phyloP scores from a whole-genome alignment of 2,113 vertebrate genomes.

The Muntiacus reevesi region DNA sequence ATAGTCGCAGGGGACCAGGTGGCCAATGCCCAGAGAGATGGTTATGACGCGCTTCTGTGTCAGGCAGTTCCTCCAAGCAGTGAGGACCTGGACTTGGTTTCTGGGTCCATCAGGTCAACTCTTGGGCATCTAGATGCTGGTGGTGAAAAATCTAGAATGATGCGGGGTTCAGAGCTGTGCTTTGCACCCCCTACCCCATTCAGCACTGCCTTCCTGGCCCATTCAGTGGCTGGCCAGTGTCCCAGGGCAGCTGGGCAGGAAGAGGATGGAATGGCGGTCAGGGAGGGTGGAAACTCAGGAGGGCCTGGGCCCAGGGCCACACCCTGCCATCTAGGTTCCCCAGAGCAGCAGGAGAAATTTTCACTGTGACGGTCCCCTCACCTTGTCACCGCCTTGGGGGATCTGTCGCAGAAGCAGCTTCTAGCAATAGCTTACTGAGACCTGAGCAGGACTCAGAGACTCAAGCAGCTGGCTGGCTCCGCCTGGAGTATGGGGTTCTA shows the following conservation, averaged over 20 bases:
- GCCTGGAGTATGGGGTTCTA: not conserved
- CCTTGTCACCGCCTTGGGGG: not conserved
- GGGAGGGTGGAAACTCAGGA: not conserved
- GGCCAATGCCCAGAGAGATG: not conserved
- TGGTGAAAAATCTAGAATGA: not conserved
- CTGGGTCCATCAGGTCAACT: not conserved
- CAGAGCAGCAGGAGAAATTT: not conserved
- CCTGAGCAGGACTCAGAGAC: not conserved
- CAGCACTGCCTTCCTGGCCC: not conserved
- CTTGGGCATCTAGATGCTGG: not conserved
- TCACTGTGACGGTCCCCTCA: not conserved
- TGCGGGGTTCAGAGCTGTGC: not conserved
- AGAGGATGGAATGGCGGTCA: not conserved
- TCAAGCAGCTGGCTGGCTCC: too few relatives aligned
- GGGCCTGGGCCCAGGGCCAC: not conserved
- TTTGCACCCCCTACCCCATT: not conserved
- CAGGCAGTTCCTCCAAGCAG: rapidly evolving
- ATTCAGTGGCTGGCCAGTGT: not conserved
- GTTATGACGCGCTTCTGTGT: rapidly evolving
- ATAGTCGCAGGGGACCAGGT: not conserved
- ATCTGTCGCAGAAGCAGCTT: too few relatives aligned
- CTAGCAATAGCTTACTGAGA: too few relatives aligned
- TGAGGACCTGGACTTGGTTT: not conserved
- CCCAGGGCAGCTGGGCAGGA: too few relatives aligned
- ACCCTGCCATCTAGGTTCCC: not conserved